Conservation (phyloP, 2,113 vertebrate species). For the Macroglossus sobrinus region DNA sequence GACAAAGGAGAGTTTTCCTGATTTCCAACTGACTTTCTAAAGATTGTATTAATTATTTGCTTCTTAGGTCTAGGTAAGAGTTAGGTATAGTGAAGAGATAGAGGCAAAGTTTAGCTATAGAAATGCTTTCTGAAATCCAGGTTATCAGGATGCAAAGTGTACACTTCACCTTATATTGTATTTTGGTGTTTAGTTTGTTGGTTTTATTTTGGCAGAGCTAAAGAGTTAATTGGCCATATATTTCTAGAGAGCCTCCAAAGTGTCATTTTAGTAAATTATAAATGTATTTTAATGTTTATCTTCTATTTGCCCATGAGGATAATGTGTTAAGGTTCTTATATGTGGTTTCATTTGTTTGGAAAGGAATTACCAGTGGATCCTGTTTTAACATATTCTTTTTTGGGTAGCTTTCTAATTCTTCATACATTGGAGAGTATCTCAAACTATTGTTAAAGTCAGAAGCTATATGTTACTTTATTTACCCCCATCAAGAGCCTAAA, state of each 20-base stretch:
- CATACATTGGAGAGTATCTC: not conserved
- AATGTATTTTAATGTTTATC: not conserved
- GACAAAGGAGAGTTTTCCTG: not conserved
- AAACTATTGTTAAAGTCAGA: not conserved
- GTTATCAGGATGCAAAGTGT: not conserved
- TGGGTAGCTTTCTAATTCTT: not conserved
- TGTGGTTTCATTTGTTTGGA: not conserved
- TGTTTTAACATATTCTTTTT: not conserved
- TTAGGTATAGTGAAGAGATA: not conserved
- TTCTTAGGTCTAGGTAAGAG: not conserved
- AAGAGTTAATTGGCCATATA: not conserved
- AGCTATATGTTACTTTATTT: not conserved
- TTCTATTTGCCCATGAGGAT: not conserved
- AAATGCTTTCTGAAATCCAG: not conserved
- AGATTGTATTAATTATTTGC: not conserved
- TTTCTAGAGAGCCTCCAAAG: not conserved
- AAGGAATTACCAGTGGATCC: not conserved
- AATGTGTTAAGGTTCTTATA: not conserved
- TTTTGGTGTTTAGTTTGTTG: not conserved
- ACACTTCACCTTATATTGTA: not conserved
- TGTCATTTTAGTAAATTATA: not conserved
- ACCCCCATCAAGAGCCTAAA: not conserved
- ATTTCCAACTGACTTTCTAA: not conserved
- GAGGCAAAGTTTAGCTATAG: not conserved
- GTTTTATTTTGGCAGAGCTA: not conserved